Conservation (phyloP, 2,888 invertebrate species). For the Pyrocoelia pectoralis region DNA sequence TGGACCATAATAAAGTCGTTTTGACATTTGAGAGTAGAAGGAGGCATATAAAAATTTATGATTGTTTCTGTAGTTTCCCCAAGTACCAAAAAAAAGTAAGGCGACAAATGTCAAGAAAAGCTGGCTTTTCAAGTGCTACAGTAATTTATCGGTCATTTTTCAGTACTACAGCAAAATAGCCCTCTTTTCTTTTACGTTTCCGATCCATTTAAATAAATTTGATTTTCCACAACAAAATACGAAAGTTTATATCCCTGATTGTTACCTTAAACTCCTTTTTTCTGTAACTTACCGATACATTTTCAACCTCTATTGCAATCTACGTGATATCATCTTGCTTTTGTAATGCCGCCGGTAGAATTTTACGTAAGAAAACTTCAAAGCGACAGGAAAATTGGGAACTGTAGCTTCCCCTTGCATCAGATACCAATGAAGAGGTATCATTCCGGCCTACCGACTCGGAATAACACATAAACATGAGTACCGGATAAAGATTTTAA, state of each 20-base stretch:
- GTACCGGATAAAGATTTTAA: constrained; percentile 42
- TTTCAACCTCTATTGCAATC: constrained; percentile 36
- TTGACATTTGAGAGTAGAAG: no score
- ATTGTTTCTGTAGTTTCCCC: no score
- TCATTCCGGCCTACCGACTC: constrained; percentile 32
- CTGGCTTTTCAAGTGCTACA: no score
- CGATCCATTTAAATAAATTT: no score
- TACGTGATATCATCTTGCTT: constrained; percentile 37
- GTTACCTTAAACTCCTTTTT: constrained; percentile 16
- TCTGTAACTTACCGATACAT: constrained; percentile 37
- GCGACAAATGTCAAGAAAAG: no score
- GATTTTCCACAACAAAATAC: no score
- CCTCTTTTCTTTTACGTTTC: no score
- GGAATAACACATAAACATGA: constrained; percentile 31
- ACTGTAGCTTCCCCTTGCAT: constrained; percentile 40
- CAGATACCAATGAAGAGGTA: constrained; percentile 38
- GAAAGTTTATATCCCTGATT: neutral
- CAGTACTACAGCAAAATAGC: no score
- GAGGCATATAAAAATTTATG: no score
- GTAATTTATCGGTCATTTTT: no score
- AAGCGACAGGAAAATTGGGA: constrained; percentile 42
- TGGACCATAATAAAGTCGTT: no score
- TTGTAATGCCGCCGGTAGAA: constrained; percentile 38
- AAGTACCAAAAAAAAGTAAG: no score
- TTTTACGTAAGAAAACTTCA: constrained; percentile 45